Evolutionary conservation across 1,140 invertebrate species (phyloP), one percentile per base, ranked within the genome.

Genomic region (Zaprionus camerounensis): DNA sequence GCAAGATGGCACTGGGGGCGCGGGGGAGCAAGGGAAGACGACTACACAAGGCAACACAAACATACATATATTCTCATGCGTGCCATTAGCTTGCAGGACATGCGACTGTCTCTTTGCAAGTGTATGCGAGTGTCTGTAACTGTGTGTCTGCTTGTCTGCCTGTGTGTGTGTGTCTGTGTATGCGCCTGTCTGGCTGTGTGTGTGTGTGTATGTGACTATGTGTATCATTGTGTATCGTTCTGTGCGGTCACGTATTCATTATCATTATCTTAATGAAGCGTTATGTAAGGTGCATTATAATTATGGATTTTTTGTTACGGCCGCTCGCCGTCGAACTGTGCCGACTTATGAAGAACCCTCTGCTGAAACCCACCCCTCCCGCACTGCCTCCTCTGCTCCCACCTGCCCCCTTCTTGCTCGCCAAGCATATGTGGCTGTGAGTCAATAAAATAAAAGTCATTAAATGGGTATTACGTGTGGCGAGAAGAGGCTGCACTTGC

Each of bases 281-380:
- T 87, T 87, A 87, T 87, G 85, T 90, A 87, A 87, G 84, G 84
- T 87, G 84, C 84, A 87, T 90, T 87, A 87, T 90, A 87, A 84
- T 88, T 87, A 87, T 87, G 85, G 85, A 78, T 87, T 87, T 87
- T 69, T 62, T 57, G 44, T 46, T 36, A 56, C 41, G 61, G 22
- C n/a, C 38, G 67, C 44, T 41, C 38, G 67, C 46, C 28, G 7
- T 57, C 65, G 58, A 63, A 68, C 77, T 79, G 76, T 12, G 12
- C 38, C 55, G 55, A 62, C 74, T 80, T 81, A 88, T 87, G 84
- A 86, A 70, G 80, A 58, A 65, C 75, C 69, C 70, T 77, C 64
- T 56, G 72, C 28, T n/a, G 3, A 2, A 17, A 31, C 31, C 31
- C 3, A 2, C 31, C 9, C 7, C 28, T 31, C 7, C 28, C 26